These are phyloP conservation scores for Nomada fucata DNA, from an alignment of 2,888 invertebrate species.

Conservation along the genomic window DNA sequence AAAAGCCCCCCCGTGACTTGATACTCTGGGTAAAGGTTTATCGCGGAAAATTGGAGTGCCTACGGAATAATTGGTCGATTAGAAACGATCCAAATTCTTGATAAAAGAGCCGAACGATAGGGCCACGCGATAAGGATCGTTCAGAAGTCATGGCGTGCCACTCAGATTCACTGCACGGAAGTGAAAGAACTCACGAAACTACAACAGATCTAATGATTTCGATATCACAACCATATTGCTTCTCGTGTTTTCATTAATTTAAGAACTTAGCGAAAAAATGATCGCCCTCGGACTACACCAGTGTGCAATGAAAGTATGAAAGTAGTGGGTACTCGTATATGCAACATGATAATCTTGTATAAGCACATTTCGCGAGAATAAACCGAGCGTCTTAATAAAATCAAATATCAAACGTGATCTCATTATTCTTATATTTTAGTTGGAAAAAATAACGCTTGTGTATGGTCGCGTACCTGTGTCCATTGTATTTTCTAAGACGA, in stretches of 20 bases:
- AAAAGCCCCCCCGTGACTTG: constrained; percentile 4
- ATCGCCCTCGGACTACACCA: not conserved
- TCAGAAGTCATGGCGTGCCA: constrained; percentile 62
- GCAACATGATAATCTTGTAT: not conserved
- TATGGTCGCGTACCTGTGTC: too few species aligned
- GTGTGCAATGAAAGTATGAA: not conserved
- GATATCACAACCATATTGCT: constrained; percentile 16
- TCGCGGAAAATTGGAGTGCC: constrained; percentile 63
- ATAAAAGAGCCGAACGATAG: constrained; percentile 56
- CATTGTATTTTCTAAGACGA: too few species aligned
- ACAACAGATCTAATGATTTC: constrained; percentile 40
- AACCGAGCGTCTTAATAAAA: not conserved
- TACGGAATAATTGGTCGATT: constrained; percentile 65
- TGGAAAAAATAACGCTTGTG: too few species aligned
- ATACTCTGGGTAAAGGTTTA: constrained; percentile 49
- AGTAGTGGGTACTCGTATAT: too few species aligned
- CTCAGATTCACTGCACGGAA: constrained; percentile 34
- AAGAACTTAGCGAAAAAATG: not conserved
- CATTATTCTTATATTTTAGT: too few species aligned
- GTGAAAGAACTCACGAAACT: constrained; percentile 51
- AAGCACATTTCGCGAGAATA: not conserved
- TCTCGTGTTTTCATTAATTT: not conserved
- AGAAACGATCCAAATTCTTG: constrained; percentile 56
- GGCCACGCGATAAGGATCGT: constrained; percentile 55
- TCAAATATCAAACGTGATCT: too few species aligned